phyloP scores from a whole-genome alignment of 2,113 vertebrate species.

The Podocnemis expansa region DNA sequence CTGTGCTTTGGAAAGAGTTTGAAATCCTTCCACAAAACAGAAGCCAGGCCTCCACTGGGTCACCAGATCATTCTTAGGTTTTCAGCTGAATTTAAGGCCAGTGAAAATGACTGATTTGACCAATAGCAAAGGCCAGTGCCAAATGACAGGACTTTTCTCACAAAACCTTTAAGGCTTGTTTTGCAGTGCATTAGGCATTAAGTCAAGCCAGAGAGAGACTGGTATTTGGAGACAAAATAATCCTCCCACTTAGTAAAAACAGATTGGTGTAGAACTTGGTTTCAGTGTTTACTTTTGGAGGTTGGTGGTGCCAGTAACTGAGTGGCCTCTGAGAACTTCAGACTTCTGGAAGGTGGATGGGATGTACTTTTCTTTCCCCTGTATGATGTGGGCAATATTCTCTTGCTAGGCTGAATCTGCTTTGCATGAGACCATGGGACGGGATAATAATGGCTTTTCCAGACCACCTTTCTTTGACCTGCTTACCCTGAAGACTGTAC shows the following conservation, averaged over 20 bases:
- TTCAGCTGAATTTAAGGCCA: background rate
- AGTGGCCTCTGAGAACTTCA: background rate
- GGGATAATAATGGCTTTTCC: background rate
- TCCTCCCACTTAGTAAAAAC: background rate
- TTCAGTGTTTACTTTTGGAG: background rate
- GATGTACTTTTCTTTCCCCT: background rate
- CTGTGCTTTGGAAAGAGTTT: background rate
- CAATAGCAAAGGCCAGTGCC: background rate
- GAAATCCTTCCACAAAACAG: background rate
- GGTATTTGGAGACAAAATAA: background rate
- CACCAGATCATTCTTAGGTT: background rate
- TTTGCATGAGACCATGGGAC: background rate
- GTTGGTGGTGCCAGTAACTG: background rate
- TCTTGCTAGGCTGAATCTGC: background rate
- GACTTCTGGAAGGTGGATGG: background rate
- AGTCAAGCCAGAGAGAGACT: background rate
- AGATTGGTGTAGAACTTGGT: background rate
- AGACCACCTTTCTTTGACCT: background rate
- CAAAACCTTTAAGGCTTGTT: background rate
- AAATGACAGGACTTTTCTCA: too few relatives aligned
- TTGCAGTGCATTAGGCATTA: background rate
- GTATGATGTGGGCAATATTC: background rate
- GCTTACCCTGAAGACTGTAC: rapidly evolving
- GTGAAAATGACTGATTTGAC: background rate
- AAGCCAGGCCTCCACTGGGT: background rate